Base-by-base conservation (phyloP, 2,113 vertebrate genomes). In the Urocynchramus pylzowi region DNA sequence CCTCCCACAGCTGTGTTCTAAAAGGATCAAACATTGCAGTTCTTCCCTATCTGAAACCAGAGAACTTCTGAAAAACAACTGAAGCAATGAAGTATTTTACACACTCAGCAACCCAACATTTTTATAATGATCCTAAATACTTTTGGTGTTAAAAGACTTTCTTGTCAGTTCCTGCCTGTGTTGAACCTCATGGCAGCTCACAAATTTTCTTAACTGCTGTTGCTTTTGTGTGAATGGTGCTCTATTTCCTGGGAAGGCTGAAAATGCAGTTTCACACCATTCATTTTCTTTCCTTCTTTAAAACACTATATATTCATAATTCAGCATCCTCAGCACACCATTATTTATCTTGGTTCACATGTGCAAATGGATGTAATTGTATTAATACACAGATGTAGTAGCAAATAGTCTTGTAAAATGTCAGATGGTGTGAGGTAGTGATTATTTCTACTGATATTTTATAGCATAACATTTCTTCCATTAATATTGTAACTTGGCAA, bases 171-270 rank as follows among this genome's bases (percentile, higher is more conserved):
- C 26, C 42, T 87, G 76, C 52, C 47, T 74, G 47, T 0, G 2
- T 45, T 81, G 37, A 92, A 75, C 68, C 60, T 90, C 30, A 13
- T 59, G 89, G 78, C 91, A 95, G 92, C 76, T 89, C 83, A 92
- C 95, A 95, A 90, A 95, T 92, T 86, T 71, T 85, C 65, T 90
- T 82, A 87, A 61, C 74, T 78, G 67, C 49, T 90, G 37, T 54
- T 47, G 27, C 56, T 67, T 61, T 53, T 80, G 63, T 69, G 45
- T 53, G 63, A 94, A 85, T 61, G 26, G 63, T 80, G 70, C 35
- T 92, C 71, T 41, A 52, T 80, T 95, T 97, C 80, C 94, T 74
- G 54, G 39, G 60, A 93, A 88, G 54, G 63, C 59, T 94, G 92
- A 33, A 93, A 93, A 93, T 74, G 33, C 42, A 84, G 63, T 77